These are phyloP conservation scores for Leucania comma DNA, from an alignment of 2,888 invertebrate species.

Conservation along the genomic window DNA sequence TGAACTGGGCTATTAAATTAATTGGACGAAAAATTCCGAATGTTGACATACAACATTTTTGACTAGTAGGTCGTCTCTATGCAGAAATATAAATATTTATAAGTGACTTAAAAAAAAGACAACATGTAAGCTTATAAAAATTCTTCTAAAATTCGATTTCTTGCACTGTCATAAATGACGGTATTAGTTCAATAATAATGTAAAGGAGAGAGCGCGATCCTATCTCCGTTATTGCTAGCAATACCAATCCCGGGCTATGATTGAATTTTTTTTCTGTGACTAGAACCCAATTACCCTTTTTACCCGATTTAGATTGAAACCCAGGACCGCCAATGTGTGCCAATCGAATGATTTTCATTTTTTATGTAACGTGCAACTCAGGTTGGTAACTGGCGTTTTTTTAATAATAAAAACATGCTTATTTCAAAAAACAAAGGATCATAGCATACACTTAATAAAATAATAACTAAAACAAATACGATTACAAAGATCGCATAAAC, in stretches of 20 bases:
- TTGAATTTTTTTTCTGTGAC: constrained; percentile 48
- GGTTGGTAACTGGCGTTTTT: not conserved
- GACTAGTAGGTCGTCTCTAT: too few relatives aligned
- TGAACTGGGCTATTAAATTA: too few relatives aligned
- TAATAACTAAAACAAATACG: too few relatives aligned
- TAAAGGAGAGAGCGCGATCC: constrained; percentile 7
- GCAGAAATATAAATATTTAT: too few relatives aligned
- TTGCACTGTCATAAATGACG: not conserved
- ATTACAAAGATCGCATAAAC: too few relatives aligned
- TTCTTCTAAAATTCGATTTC: not conserved
- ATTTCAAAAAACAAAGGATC: too few relatives aligned
- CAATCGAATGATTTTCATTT: not conserved
- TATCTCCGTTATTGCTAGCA: constrained; percentile 37
- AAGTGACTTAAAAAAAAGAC: too few relatives aligned
- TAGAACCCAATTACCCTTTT: constrained; percentile 48
- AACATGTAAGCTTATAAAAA: too few relatives aligned
- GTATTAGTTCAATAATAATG: constrained; percentile 22
- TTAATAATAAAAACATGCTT: too few relatives aligned
- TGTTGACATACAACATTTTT: too few relatives aligned
- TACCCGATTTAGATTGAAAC: constrained; percentile 33
- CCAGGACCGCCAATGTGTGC: constrained; percentile 6
- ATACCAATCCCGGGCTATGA: constrained; percentile 46
- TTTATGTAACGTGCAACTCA: not conserved
- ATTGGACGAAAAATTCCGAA: too few relatives aligned
- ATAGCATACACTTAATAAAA: too few relatives aligned